These are phyloP conservation scores for Hydractinia symbiolongicarpus DNA, from an alignment of 30 jellyfish, hydroid and myxozoan species.

Conservation along the genomic window DNA sequence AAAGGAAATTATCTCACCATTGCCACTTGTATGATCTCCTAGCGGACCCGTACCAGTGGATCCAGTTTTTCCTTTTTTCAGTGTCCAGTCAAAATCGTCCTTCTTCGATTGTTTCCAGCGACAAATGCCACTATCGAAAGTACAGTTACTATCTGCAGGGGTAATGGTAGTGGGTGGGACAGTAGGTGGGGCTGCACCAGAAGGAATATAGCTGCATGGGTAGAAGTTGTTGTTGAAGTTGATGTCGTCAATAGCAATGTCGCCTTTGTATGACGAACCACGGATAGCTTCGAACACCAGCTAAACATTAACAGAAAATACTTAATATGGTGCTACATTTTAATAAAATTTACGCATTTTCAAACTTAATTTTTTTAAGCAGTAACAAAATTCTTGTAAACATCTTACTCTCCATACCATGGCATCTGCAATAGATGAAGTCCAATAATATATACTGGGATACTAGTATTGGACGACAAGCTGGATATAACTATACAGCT, in stretches of 20 bases:
- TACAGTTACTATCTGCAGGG: constrained; percentile 93
- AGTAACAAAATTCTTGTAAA: too few relatives aligned
- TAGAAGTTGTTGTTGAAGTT: constrained; percentile 56
- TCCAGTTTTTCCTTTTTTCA: constrained; percentile 78
- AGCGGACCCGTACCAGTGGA: constrained; percentile 92
- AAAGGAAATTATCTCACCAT: constrained; percentile 38
- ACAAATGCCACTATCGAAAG: constrained; percentile 75
- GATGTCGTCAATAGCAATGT: constrained; percentile 88
- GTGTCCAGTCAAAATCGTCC: constrained; percentile 83
- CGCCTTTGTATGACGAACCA: constrained; percentile 82
- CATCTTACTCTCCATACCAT: too few relatives aligned
- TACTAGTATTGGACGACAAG: too few relatives aligned
- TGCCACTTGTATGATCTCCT: constrained; percentile 87
- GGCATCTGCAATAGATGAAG: too few relatives aligned
- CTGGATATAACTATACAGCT: too few relatives aligned
- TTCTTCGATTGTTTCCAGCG: constrained; percentile 77
- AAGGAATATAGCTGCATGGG: constrained; percentile 83
- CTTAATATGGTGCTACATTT: too few relatives aligned
- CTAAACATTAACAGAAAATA: constrained; percentile 19
- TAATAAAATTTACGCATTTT: too few relatives aligned
- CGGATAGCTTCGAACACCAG: constrained; percentile 89
- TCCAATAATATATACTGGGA: too few relatives aligned
- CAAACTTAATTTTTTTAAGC: too few relatives aligned
- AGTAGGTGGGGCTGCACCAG: constrained; percentile 93
- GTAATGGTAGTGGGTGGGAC: constrained; percentile 90